These are phyloP conservation scores for Lepus timidus DNA, from an alignment of 2,113 vertebrate genomes.

Conservation along the genomic window DNA sequence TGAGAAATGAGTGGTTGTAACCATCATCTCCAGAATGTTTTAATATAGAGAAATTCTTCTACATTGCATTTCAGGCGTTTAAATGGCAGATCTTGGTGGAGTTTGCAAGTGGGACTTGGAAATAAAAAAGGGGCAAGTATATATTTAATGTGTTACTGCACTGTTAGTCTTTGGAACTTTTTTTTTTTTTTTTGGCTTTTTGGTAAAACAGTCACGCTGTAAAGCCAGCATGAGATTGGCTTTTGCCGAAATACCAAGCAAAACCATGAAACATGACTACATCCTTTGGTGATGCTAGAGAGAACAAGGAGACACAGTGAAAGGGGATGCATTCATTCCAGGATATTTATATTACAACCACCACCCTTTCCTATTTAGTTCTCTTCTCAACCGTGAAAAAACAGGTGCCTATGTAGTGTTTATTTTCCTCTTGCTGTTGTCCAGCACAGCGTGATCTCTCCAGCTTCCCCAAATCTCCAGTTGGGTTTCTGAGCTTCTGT, in stretches of 20 bases:
- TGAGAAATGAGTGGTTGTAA: conserved; percentile 31
- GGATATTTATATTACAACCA: neutral
- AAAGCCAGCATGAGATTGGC: conserved; percentile 23
- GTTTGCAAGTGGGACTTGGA: conserved; percentile 50
- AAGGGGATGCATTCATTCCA: neutral
- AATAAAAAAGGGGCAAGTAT: neutral
- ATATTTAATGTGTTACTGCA: neutral
- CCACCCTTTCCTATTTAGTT: neutral
- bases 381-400: neutral
- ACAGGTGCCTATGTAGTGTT: neutral
- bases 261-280: neutral
- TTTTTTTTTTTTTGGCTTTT: neutral
- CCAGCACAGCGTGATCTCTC: neutral
- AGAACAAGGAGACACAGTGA: neutral
- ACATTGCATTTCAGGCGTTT: conserved; percentile 20
- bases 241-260: conserved; percentile 58
- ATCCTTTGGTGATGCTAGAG: neutral
- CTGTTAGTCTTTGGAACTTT: conserved; percentile 38
- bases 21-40: conserved; percentile 33
- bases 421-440: conserved; percentile 10
- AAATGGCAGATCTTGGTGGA: neutral
- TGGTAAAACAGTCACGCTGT: neutral
- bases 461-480: neutral
- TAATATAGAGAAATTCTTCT: conserved; percentile 47
- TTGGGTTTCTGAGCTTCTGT: neutral